These are phyloP conservation scores for Melospiza georgiana DNA, from an alignment of 2,113 vertebrate species.

Conservation along the genomic window DNA sequence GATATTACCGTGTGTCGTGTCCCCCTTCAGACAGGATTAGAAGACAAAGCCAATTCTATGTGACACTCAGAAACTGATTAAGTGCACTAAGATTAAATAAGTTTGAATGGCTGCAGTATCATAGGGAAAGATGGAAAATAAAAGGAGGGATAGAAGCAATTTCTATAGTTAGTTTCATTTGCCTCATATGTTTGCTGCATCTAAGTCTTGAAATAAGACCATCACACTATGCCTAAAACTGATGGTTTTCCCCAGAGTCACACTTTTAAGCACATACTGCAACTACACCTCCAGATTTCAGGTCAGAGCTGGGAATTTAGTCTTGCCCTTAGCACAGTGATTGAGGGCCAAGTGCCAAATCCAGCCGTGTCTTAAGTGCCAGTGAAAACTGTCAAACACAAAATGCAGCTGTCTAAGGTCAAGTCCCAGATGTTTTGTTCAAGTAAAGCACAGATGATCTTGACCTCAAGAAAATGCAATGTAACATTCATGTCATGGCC, in stretches of 20 bases:
- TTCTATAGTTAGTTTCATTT: neutral
- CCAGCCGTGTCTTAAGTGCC: neutral
- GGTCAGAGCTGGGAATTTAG: neutral
- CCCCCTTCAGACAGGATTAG: neutral
- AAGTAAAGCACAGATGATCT: neutral
- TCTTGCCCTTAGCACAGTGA: neutral
- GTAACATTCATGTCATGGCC: neutral
- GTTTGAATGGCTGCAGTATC: neutral
- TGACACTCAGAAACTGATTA: neutral
- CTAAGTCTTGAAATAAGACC: neutral
- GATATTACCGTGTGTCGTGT: neutral
- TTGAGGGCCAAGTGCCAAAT: neutral
- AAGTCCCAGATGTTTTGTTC: neutral
- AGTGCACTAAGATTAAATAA: neutral
- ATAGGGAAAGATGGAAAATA: neutral
- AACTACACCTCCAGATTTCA: neutral
- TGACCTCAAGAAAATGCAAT: neutral
- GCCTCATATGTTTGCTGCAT: neutral
- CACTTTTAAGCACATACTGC: neutral
- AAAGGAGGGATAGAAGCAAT: neutral
- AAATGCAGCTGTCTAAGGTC: neutral
- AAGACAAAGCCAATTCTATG: neutral
- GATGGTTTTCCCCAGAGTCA: neutral
- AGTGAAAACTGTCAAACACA: neutral
- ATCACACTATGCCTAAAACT: neutral